Base-by-base conservation (phyloP, 2,888 invertebrate species). In the Chrysodeixis includens region DNA sequence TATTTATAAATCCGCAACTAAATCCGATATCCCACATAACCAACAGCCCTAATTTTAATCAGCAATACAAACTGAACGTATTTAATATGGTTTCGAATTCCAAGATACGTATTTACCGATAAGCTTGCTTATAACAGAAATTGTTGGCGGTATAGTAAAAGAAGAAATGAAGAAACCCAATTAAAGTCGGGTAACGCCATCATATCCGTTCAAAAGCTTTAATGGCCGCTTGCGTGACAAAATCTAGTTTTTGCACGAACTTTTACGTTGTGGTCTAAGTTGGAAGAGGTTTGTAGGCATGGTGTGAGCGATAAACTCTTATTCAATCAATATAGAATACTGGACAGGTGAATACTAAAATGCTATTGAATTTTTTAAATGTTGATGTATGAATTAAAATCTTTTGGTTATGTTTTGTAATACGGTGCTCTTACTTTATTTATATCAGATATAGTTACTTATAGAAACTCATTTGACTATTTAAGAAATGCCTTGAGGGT, bases 221-320 rank as follows among this genome's bases (percentile, higher is more conserved):
- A 92, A 92, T 91, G 85, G 86, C 80, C 83, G 82, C 83, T 84
- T 86, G 89, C 88, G 87, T 90, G 92, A 92, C 92, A 90, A 92
- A 92, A 91, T 92, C 93, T 91, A 88, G 92, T 89, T 88, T 88
- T 88, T 88, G 72, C 81, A 56, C 74, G 64, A 79, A 77, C 80
- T 81, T 78, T 66, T 73, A 61, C 44, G 30, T 4, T 44, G 54
- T 77, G 88, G 90, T 74, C 0, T 76, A 88, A 89, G 87, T 70
- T 49, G 82, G 0, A 61, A 74, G 77, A 71, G 22, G n/a, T 12
- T 2, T 26, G 26, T 2, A 26, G 2, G 2, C 6, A 26, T 51
- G 26, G 1, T 0, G 30, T 3, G 2, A 35, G 40, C 40, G 40
- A 4, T 0, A 49, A 49, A 20, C 46, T 20, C 20, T 49, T 40